Evolutionary conservation across 1,140 invertebrate species (phyloP).

Genomic region (Heliconius hermathena): DNA sequence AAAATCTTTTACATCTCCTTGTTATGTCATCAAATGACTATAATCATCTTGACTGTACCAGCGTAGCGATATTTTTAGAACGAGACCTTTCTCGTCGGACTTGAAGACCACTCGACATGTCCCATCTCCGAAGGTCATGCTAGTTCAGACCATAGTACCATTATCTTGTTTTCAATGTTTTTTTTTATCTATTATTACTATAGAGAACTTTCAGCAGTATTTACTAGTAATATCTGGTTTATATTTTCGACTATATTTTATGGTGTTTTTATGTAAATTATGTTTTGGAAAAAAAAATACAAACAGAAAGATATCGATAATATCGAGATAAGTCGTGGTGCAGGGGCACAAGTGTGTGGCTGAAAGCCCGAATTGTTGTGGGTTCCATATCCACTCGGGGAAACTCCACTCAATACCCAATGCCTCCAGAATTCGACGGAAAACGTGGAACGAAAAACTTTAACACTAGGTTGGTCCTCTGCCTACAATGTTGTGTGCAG

Average conservation of each 20-base stretch:
- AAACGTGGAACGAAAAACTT: no score
- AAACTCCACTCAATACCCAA: no score
- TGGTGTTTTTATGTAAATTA: background rate
- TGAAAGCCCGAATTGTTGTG: no score
- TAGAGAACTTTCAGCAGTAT: background rate
- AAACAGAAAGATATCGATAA: no score
- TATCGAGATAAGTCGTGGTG: no score
- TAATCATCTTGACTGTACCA: background rate
- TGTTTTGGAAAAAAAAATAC: background rate
- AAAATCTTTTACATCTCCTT: background rate
- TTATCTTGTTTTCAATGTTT: conserved; percentile 12
- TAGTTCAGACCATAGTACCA: conserved; percentile 11
- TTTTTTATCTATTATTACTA: conserved; percentile 9
- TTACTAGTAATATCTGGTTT: background rate
- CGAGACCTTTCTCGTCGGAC: conserved; percentile 24
- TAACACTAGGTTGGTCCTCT: no score
- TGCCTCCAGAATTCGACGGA: no score
- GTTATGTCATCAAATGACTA: background rate
- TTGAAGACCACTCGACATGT: conserved; percentile 18
- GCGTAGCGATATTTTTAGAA: conserved; percentile 21
- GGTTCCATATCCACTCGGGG: no score
- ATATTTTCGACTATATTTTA: background rate
- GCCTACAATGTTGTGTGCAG: no score
- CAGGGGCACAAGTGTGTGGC: no score
- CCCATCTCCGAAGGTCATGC: conserved; percentile 17